These are phyloP conservation scores for Saturnia pavonia DNA, from an alignment of 2,888 invertebrate species.

Conservation along the genomic window DNA sequence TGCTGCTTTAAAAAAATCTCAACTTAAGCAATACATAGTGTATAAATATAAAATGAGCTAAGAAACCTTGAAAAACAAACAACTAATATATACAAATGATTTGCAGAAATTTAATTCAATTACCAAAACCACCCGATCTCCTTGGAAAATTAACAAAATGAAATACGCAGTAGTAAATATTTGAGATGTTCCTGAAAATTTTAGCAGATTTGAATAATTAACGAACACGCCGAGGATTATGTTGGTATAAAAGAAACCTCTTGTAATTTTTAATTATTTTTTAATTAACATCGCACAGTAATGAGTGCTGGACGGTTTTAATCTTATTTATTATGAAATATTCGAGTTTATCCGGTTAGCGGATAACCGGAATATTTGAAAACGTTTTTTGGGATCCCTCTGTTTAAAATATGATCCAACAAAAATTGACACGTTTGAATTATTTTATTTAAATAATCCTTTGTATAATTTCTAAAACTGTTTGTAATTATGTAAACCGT, in stretches of 20 bases:
- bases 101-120: neutral
- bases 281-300: slow-evolving; percentile 32
- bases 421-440: neutral
- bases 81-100: neutral
- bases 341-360: slow-evolving; percentile 30
- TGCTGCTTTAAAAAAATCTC: too few species aligned
- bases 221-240: slow-evolving; percentile 22
- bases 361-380: slow-evolving; percentile 29
- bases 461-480: neutral
- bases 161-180: neutral
- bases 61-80: too few species aligned
- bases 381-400: slow-evolving; percentile 14
- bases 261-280: slow-evolving; percentile 30
- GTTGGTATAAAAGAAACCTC: slow-evolving; percentile 19
- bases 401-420: neutral
- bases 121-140: neutral
- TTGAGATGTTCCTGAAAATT: slow-evolving; percentile 1
- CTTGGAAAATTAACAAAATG: neutral
- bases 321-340: slow-evolving; percentile 35
- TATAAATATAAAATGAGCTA: too few species aligned
- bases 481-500: too few species aligned
- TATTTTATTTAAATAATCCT: neutral
- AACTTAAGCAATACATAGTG: too few species aligned
- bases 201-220: slow-evolving; percentile 20
- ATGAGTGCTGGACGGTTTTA: slow-evolving; percentile 29